These are phyloP conservation scores for Phoebastria nigripes DNA, from an alignment of 2,797 vertebrate genomes.

Conservation along the genomic window DNA sequence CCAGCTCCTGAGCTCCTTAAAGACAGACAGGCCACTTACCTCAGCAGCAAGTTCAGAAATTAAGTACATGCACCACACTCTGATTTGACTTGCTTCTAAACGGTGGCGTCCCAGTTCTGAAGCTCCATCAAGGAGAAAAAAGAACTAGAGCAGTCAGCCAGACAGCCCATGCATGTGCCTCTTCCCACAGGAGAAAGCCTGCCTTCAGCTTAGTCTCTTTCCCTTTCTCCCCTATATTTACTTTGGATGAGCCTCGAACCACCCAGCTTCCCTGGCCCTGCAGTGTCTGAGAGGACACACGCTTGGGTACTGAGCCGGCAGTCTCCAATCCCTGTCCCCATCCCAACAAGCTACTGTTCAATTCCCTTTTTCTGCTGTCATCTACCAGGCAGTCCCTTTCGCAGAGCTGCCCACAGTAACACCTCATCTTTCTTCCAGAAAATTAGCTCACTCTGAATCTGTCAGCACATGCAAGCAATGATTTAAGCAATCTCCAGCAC, in stretches of 20 bases:
- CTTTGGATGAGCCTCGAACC: neutral
- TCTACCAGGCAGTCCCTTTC: neutral
- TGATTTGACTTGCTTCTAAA: neutral
- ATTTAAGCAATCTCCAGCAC: neutral
- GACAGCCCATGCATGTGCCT: neutral
- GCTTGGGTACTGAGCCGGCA: accelerated
- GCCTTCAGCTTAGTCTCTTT: neutral
- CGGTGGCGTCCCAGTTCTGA: neutral
- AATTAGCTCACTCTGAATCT: neutral
- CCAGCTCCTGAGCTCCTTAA: neutral
- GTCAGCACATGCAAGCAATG: neutral
- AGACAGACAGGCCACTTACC: neutral
- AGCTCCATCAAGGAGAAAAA: neutral
- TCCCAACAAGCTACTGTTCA: neutral
- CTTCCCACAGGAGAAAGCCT: conserved; percentile 7
- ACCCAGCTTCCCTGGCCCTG: neutral
- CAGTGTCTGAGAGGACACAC: neutral
- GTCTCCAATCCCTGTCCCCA: neutral
- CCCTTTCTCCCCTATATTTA: neutral
- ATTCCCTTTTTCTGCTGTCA: neutral
- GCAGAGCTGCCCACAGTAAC: neutral
- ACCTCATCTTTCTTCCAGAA: neutral
- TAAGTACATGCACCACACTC: neutral
- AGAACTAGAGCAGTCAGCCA: conserved; percentile 47
- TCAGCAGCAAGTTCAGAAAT: neutral